A percentile compares a stretch with the other conserved stretches of the same genome.
Conservation (phyloP, 2,888 invertebrate species). For the Phyllotreta cruciferae region DNA sequence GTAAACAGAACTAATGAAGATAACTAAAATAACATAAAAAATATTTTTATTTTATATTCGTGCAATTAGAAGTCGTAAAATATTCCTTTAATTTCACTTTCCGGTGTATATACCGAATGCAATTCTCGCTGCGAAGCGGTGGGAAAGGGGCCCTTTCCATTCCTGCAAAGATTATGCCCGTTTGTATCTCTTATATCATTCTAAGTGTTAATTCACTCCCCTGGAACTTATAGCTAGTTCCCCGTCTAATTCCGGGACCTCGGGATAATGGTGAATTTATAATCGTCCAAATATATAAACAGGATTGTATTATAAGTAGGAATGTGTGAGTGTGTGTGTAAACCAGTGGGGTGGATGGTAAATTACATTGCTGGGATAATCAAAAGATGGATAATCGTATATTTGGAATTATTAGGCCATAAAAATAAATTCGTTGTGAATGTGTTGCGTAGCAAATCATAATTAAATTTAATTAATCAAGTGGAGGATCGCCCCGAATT, state of each 20-base stretch:
- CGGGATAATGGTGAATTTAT: constrained; percentile 47
- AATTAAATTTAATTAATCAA: neutral
- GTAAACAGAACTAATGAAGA: too few species aligned
- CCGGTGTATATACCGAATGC: constrained; percentile 14
- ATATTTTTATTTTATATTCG: too few species aligned
- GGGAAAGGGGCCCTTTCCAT: constrained; percentile 11
- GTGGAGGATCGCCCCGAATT: neutral
- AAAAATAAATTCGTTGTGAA: too few species aligned
- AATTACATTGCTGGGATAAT: too few species aligned
- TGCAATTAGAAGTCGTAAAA: neutral
- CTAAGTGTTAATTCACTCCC: constrained; percentile 39
- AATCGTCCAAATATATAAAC: constrained; percentile 46
- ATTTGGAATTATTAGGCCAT: too few species aligned
- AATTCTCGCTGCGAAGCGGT: constrained; percentile 23
- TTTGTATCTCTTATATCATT: constrained; percentile 40
- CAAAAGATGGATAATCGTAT: too few species aligned
- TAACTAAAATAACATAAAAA: too few species aligned
- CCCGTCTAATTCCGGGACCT: constrained; percentile 44
- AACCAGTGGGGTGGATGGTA: neutral
- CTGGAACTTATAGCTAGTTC: constrained; percentile 44
- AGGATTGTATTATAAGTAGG: constrained; percentile 31
- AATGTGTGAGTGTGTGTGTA: constrained; percentile 7
- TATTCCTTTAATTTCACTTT: constrained; percentile 1
- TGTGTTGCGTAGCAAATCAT: too few species aligned
- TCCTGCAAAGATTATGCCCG: constrained; percentile 39